Base-by-base conservation (phyloP, 2,888 invertebrate genomes). In the Eupsilia transversa region DNA sequence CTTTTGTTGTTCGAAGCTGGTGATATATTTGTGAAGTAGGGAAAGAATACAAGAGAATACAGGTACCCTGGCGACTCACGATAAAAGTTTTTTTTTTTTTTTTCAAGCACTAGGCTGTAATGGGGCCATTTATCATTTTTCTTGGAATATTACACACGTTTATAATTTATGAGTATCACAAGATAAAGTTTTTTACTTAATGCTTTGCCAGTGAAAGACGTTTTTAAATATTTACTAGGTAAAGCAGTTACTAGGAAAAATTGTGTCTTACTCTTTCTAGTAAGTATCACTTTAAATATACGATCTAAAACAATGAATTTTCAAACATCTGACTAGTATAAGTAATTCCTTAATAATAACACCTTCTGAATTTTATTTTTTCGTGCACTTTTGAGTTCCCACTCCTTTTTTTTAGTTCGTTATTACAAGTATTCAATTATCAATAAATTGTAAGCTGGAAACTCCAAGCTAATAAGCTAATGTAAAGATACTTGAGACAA, bases 21-120 rank as follows among this genome's bases (percentile, higher is more conserved):
- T 85, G 82, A 82, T 85, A 82, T 85, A 85, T 85, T 77, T 66
- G 67, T 35, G 30, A 74, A 84, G 57, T 80, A 71, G 70, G 60
- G 64, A 67, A 64, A 67, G 72, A 68, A 71, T 65, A 73, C 72
- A 77, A 78, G 82, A 67, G 72, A 68, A 71, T 65, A 73, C 72
- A 77, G 82, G 82, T 82, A 60, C 30, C 72, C 67, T 71, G 83
- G 57, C 12, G 60, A 41, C 30, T 30, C 3, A 57, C 59, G 80
- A 83, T 83, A 79, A 41, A 70, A 57, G n/a, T 35, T 79, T 72
- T 49, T 78, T 79, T 59, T 54, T 64, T 65, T 73, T 57, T 75
- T 82, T 74, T 64, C 74, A 61, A 72, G 84, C 52, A 75, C 83
- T 83, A 83, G 83, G 72, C 75, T 43, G 56, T 65, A 84, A 83